phyloP scores from a whole-genome alignment of 2,888 invertebrate genomes.

The Cephonodes hylas region DNA sequence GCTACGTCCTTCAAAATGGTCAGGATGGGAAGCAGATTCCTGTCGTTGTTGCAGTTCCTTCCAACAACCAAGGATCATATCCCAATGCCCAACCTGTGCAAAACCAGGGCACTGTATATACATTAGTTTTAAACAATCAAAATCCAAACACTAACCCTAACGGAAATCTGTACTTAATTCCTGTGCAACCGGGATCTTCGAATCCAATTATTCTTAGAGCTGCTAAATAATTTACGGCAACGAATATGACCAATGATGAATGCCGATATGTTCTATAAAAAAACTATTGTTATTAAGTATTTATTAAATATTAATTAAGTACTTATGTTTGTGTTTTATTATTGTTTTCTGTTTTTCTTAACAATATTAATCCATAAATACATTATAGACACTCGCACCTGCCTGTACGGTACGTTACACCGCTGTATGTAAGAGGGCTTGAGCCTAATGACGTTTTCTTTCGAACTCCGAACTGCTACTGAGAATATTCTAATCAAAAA shows the following conservation, averaged over 20 bases:
- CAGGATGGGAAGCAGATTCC: not conserved
- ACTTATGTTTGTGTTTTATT: not conserved
- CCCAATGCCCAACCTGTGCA: not conserved
- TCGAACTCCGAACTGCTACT: no score
- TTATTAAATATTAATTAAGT: not conserved
- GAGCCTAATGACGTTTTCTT: no score
- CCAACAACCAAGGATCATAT: constrained; percentile 2
- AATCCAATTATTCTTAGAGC: not conserved
- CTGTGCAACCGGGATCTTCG: constrained; percentile 26
- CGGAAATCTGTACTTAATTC: constrained; percentile 26
- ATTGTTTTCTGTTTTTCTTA: no score
- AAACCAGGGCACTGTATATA: constrained; percentile 4
- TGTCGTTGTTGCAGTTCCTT: not conserved
- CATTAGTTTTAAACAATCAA: not conserved
- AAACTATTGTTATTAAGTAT: no score
- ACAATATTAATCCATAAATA: no score
- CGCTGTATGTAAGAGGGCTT: no score
- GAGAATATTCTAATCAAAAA: no score
- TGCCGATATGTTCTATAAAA: no score
- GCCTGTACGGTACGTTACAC: no score
- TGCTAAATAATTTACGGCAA: not conserved
- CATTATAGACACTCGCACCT: no score
- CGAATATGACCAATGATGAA: no score
- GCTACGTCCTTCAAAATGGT: not conserved
- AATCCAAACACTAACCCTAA: constrained; percentile 4